phyloP scores from a whole-genome alignment of 2,113 vertebrate genomes.

The Anoplopoma fimbria region DNA sequence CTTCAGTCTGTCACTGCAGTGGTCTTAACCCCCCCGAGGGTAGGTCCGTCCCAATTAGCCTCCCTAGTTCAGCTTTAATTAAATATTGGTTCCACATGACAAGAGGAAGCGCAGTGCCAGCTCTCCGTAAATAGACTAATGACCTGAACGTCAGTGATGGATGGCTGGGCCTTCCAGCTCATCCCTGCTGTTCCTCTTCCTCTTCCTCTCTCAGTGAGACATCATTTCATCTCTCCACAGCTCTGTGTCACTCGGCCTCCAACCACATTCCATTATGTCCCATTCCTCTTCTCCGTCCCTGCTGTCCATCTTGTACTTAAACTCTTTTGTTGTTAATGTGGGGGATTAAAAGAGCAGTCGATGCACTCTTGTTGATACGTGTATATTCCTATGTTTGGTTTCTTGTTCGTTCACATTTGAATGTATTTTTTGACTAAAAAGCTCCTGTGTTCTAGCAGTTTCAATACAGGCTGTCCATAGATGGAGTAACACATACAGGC shows the following conservation, averaged over 20 bases:
- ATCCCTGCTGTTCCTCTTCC: conserved; percentile 27
- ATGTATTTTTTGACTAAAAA: background rate
- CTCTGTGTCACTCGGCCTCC: conserved; percentile 5
- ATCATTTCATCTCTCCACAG: conserved; percentile 12
- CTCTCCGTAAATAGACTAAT: conserved; percentile 56
- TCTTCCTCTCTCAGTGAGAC: background rate
- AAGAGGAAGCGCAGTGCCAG: conserved; percentile 47
- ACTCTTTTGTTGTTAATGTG: background rate
- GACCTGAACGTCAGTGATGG: conserved; percentile 48
- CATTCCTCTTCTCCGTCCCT: background rate
- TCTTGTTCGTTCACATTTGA: background rate
- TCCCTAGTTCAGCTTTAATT: conserved; percentile 71
- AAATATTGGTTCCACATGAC: conserved; percentile 76
- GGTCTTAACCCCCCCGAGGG: conserved; percentile 41
- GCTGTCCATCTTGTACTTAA: background rate
- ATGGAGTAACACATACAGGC: background rate
- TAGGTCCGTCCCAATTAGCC: conserved; percentile 67
- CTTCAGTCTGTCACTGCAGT: conserved; percentile 22
- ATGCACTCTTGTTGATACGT: too few relatives aligned
- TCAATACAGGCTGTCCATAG: too few relatives aligned
- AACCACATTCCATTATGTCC: background rate
- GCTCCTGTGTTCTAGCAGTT: too few relatives aligned
- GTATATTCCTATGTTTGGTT: background rate
- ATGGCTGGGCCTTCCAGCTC: conserved; percentile 27
- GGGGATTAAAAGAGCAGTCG: background rate